Base-by-base conservation (phyloP, 2,888 invertebrate species). In the Lycia hirtaria region DNA sequence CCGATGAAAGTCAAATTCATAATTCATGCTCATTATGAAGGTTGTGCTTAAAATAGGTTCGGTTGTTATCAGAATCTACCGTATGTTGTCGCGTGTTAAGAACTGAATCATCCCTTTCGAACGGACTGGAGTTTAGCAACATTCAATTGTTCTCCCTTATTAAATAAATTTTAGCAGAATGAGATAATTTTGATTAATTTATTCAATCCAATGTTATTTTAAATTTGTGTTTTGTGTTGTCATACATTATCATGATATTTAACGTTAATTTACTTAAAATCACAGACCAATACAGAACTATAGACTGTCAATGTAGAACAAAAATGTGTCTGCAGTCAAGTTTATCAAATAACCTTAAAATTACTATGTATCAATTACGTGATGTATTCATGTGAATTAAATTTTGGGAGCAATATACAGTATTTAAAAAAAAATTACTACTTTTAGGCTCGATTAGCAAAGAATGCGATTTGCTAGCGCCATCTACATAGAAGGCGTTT, bases 31-130 rank as follows among this genome's bases (percentile, higher is more conserved):
- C 87, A 87, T 87, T 75, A 15, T 80, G 64, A 87, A 81, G 88
- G 88, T 88, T 88, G 88, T 88, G 88, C 78, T 69, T 80, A 72
- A 71, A 76, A 78, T 82, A 82, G 67, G 67, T 78, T 80, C 65
- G 78, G 76, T 83, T 78, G 77, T 82, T 72, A 72, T 72, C 73
- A 61, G 71, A 71, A 56, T 60, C 41, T 33, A 26, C 57, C 67
- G 59, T 69, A 68, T 68, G 71, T 47, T 69, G 67, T 65, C 67
- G 66, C 54, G 49, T 63, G 65, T 59, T 65, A 50, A 55, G 54
- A 61, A 63, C 56, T 52, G 57, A 58, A 55, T 56, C 52, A 64
- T 64, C 50, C 62, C 61, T 60, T 61, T 71, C 71, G 58, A 60
- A 48, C 64, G 58, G 47, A 59, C 62, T 69, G 85, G 87, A 86